Percentiles rank a stretch among this genome's conserved stretches.
Conservation (phyloP, 2,888 invertebrate genomes). For the Caenorhabditis afra region DNA sequence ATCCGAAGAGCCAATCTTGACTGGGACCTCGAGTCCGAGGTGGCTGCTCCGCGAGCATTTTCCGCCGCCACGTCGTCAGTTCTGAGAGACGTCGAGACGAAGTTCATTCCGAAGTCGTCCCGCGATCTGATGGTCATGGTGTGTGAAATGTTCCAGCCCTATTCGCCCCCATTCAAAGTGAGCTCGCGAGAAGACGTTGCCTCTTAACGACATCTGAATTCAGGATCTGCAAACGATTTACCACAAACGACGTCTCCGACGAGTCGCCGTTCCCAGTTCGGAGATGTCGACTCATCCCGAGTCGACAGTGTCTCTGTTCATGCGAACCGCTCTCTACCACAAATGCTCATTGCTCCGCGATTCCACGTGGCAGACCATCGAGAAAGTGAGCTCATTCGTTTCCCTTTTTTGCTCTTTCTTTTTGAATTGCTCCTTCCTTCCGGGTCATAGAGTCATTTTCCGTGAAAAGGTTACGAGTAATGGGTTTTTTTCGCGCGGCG, state of each 20-base stretch:
- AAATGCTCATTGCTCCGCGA: slow-evolving; percentile 49
- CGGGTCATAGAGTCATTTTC: slow-evolving; percentile 11
- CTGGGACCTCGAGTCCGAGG: slow-evolving; percentile 54
- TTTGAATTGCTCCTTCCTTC: slow-evolving; percentile 3
- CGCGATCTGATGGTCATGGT: slow-evolving; percentile 71
- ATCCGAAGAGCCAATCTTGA: slow-evolving; percentile 47
- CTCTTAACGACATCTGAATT: slow-evolving; percentile 6
- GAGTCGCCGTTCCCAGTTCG: slow-evolving; percentile 37
- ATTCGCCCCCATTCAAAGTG: slow-evolving; percentile 67
- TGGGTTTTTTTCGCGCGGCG: slow-evolving; percentile 1
- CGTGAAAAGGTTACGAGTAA: background rate
- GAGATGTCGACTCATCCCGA: background rate
- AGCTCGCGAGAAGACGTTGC: background rate
- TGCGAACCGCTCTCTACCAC: slow-evolving; percentile 50
- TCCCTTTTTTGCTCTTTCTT: background rate
- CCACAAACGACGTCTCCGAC: slow-evolving; percentile 52
- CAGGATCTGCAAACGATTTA: slow-evolving; percentile 57
- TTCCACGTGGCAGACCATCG: slow-evolving; percentile 41
- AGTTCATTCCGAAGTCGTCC: slow-evolving; percentile 54
- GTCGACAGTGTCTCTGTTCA: slow-evolving; percentile 29
- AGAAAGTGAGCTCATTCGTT: slow-evolving; percentile 34
- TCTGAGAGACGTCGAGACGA: slow-evolving; percentile 32
- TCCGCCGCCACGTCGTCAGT: slow-evolving; percentile 34
- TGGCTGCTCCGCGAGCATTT: background rate
- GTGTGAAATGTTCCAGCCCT: slow-evolving; percentile 68